Percentiles rank a stretch among this genome's conserved stretches.
phyloP scores from a whole-genome alignment of 2,888 invertebrate genomes.

The Cerceris rybyensis region DNA sequence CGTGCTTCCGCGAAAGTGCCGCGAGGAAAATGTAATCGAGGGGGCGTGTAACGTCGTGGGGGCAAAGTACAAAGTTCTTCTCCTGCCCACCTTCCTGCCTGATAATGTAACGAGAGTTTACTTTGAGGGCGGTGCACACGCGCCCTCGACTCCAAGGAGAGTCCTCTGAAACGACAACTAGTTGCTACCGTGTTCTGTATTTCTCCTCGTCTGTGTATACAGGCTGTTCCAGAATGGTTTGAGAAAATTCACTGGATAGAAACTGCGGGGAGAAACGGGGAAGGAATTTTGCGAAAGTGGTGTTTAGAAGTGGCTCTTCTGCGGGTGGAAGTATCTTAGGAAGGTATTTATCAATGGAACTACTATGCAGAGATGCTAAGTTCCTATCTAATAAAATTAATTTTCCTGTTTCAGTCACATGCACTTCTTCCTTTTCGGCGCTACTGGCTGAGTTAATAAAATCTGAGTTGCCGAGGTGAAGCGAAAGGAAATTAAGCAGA shows the following conservation, averaged over 20 bases:
- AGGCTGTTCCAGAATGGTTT: background rate
- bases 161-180: slow-evolving; percentile 7
- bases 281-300: background rate
- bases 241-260: background rate
- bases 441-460: too few relatives aligned
- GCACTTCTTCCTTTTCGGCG: too few relatives aligned
- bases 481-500: too few relatives aligned
- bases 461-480: too few relatives aligned
- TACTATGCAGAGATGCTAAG: background rate
- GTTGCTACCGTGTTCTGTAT: too few relatives aligned
- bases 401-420: too few relatives aligned
- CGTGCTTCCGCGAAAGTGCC: slow-evolving; percentile 7
- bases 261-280: background rate
- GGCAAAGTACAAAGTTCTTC: slow-evolving; percentile 56
- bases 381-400: too few relatives aligned
- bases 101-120: slow-evolving; percentile 62
- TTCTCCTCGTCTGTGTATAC: too few relatives aligned
- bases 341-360: background rate
- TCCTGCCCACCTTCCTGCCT: slow-evolving; percentile 35
- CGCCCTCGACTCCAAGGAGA: slow-evolving; percentile 25
- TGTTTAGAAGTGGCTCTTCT: background rate
- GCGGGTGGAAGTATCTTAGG: background rate
- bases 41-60: slow-evolving; percentile 14
- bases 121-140: slow-evolving; percentile 46
- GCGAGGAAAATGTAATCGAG: slow-evolving; percentile 39